Base-by-base conservation (phyloP, 2,113 vertebrate species). In the Oncorhynchus kisutch region DNA sequence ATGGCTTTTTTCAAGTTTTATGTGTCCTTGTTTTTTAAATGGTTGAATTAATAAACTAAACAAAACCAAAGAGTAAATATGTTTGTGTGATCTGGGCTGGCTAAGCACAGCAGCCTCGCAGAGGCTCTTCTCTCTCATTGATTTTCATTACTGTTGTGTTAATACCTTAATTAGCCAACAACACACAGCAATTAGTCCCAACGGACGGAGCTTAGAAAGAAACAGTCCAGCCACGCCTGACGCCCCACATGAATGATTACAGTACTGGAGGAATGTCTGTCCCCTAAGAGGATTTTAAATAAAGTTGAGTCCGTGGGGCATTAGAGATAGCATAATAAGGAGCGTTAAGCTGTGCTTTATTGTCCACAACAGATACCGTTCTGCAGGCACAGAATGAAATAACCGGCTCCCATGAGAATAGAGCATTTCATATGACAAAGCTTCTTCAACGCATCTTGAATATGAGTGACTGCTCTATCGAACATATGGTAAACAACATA, bases 81-180 rank as follows among this genome's bases (percentile, higher is more conserved):
- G 80, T 82, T 80, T 86, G 87, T 84, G 72, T 82, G 79, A 80
- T 72, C 39, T 62, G 51, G 24, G 64, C 4, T 25, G n/a, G 64
- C 27, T 66, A 12, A 29, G 14, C 16, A 29, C 9, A 45, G 39
- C 39, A 45, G 3, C 64, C 12, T 11, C 18, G 72, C 64, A 80
- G 54, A 13, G 59, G 67, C 76, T 84, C 65, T 76, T 64, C 82
- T 81, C 73, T 78, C 72, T 78, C 77, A 73, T 73, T 70, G 69
- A 69, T 83, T 59, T 85, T 84, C 81, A 86, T 77, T 85, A 82
- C 67, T 82, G 39, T 45, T 12, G 39, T 2, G 84, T 87, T 86
- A 84, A 89, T 80, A 77, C 81, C 73, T 86, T 87, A 88, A 90
- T 91, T 87, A 91, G 78, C 12, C 66, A 31, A 24, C 20, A 27